These are phyloP conservation scores for Cephus pygmeus DNA, from an alignment of 2,888 invertebrate species.

Conservation along the genomic window DNA sequence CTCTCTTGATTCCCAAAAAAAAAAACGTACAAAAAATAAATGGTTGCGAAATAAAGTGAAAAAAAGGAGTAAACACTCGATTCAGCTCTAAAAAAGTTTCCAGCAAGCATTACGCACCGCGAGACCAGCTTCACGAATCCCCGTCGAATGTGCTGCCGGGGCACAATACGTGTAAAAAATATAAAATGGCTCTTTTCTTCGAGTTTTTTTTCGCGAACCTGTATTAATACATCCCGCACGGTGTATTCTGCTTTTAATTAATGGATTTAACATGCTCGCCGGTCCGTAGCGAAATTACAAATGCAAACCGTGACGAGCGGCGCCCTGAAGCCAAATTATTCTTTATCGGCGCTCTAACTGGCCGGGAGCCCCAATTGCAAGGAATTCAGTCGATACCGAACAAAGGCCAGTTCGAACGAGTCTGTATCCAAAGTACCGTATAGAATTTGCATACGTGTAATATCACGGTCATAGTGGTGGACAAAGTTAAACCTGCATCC, in stretches of 20 bases:
- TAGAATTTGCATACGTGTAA: background rate
- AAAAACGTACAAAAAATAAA: background rate
- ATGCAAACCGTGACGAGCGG: background rate
- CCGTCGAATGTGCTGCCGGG: background rate
- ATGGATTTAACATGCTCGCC: background rate
- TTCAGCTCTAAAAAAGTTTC: background rate
- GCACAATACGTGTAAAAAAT: background rate
- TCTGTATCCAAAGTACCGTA: background rate
- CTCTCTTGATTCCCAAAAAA: background rate
- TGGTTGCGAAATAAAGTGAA: background rate
- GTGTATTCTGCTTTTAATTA: background rate
- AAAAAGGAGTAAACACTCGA: background rate
- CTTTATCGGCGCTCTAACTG: slow-evolving; percentile 40
- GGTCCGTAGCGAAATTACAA: background rate
- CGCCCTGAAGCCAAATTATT: slow-evolving; percentile 34
- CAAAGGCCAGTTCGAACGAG: background rate
- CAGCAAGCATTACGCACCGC: background rate
- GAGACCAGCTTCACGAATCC: background rate
- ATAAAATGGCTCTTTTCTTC: background rate
- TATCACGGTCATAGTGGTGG: background rate
- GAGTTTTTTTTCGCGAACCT: background rate
- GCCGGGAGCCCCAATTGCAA: slow-evolving; percentile 48
- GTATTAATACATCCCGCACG: background rate
- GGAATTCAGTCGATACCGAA: slow-evolving; percentile 51
- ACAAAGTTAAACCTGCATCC: background rate